Conservation (phyloP, 2,888 invertebrate species). For the Tanaodytes sp. region DNA sequence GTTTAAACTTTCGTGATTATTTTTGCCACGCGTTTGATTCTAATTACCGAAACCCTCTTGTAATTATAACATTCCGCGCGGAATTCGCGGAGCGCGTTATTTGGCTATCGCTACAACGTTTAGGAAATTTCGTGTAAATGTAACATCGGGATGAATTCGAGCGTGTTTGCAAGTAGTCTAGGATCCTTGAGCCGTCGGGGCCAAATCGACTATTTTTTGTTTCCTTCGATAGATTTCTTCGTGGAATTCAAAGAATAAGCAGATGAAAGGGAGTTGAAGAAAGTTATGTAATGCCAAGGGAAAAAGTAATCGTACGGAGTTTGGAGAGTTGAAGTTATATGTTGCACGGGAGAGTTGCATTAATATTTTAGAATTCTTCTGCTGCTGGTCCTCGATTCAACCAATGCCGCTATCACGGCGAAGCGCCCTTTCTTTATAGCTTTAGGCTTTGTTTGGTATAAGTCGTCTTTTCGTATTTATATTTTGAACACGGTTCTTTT, state of each 20-base stretch:
- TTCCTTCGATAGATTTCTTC: conserved; percentile 10
- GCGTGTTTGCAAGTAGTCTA: no score
- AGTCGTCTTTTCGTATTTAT: conserved; percentile 47
- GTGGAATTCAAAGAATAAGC: conserved; percentile 20
- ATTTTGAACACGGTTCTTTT: conserved; percentile 40
- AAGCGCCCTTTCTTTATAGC: conserved; percentile 42
- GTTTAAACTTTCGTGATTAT: no score
- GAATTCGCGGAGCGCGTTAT: no score
- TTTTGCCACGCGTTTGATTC: no score
- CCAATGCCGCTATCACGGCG: conserved; percentile 34
- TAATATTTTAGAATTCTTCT: conserved; percentile 46
- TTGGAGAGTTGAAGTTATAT: conserved; percentile 23
- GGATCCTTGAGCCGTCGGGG: no score
- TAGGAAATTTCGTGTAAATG: no score
- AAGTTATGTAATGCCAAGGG: neutral
- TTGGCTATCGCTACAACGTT: no score
- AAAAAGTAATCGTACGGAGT: conserved; percentile 15
- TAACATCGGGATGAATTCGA: no score
- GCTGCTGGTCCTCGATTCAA: conserved; percentile 38
- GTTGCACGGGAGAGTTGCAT: conserved; percentile 28
- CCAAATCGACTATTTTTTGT: conserved; percentile 1
- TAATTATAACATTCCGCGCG: no score
- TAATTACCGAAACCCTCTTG: no score
- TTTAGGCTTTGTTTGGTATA: conserved; percentile 44
- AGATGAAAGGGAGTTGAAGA: neutral